Evolutionary conservation across 2,113 vertebrate genomes (phyloP).

Genomic region (Plecturocebus donacophilus): DNA sequence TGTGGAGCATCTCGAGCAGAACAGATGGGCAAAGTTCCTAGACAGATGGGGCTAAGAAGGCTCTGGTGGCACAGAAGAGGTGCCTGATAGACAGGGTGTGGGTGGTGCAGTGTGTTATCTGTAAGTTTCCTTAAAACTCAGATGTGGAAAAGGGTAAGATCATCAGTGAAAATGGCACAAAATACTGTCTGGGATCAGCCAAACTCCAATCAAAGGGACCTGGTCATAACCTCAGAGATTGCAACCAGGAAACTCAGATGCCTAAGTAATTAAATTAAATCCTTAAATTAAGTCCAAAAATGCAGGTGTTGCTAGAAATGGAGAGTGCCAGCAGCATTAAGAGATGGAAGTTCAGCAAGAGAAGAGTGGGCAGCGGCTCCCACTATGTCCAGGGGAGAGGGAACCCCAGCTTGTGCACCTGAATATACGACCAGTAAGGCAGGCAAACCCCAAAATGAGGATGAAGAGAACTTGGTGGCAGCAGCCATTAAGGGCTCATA

Average conservation of each 20-base stretch:
- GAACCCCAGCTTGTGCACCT: fast-evolving
- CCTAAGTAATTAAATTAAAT: not conserved
- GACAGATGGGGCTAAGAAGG: not conserved
- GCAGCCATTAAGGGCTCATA: too few species aligned
- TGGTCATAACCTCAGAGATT: not conserved
- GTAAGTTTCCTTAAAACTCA: not conserved
- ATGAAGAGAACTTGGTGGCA: not conserved
- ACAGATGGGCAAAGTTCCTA: not conserved
- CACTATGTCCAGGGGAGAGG: not conserved
- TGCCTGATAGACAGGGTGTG: too few species aligned
- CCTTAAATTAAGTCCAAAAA: not conserved
- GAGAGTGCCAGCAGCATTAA: not conserved
- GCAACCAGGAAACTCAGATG: not conserved
- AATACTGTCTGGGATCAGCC: not conserved
- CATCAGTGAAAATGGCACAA: not conserved
- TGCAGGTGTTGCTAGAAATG: not conserved
- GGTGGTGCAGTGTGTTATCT: fast-evolving
- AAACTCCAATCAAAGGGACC: not conserved
- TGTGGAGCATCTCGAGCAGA: not conserved
- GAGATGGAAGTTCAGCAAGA: not conserved
- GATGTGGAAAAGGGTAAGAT: not conserved
- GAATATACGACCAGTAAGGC: not conserved
- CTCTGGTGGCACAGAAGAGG: not conserved
- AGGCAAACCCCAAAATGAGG: not conserved
- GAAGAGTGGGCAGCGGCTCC: not conserved